Evolutionary conservation across 2,113 vertebrate genomes (phyloP), one percentile per base, ranked within the genome.

Genomic region (Nannospalax galili): DNA sequence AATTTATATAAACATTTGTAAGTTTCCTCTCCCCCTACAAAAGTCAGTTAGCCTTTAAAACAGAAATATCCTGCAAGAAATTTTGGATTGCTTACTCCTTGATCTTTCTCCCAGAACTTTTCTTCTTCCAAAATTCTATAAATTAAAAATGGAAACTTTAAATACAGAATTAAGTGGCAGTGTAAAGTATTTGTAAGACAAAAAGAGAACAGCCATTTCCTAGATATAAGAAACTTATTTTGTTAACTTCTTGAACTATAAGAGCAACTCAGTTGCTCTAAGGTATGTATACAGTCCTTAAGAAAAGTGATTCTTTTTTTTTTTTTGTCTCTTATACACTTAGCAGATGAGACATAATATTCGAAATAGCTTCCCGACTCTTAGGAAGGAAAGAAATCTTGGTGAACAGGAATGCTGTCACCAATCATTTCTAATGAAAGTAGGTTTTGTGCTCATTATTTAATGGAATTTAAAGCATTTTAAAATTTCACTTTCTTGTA

Each of bases 91-190:
- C 72, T 91, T 82, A 90, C 22, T 78, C 92, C 84, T 73, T 85
- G 69, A 1, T 94, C 52, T 92, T 96, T 73, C 5, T 84, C 20
- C 64, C 11, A 84, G 40, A 5, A 56, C 72, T 80, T 89, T 87
- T 85, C 73, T 88, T 90, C 40, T 88, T 86, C 30, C 69, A 85
- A 97, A 97, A 84, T 40, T 14, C 37, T 93, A 2, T 94, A 82
- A 84, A 84, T 88, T 84, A 78, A 88, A 96, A 94, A 62, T 92
- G 56, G 35, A 95, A 91, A 62, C 81, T 95, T 88, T n/a, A n/a
- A 90, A 87, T 92, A n/a, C 69, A 94, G 48, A 70, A 78, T 84
- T 96, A 91, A 96, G 60, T 78, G 19, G 84, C 64, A 64, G 7
- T 56, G 35, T 91, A 82, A 72, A 82, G 16, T 92, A 78, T 78